Percentiles rank a stretch among this genome's conserved stretches.
phyloP scores from a whole-genome alignment of 2,888 invertebrate genomes.

The Alcis repandata region DNA sequence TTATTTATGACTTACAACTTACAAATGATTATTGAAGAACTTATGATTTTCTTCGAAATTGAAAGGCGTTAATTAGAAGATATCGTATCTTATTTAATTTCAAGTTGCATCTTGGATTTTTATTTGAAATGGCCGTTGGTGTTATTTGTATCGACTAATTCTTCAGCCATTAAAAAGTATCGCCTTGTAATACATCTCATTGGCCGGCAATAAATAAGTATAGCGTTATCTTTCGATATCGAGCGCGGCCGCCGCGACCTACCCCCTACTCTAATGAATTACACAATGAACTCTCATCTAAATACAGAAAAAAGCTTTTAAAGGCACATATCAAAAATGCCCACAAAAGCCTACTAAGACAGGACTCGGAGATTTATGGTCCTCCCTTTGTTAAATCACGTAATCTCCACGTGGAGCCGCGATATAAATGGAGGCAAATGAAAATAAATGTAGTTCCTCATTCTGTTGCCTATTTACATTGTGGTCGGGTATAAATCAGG shows the following conservation, averaged over 20 bases:
- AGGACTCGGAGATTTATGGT: slow-evolving; percentile 83
- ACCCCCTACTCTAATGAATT: slow-evolving; percentile 85
- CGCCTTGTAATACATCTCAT: slow-evolving; percentile 79
- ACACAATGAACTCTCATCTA: slow-evolving; percentile 87
- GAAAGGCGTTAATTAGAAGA: slow-evolving; percentile 6
- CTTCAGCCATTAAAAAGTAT: slow-evolving; percentile 77
- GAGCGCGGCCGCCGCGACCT: slow-evolving; percentile 79
- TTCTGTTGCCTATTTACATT: slow-evolving; percentile 84
- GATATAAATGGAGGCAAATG: slow-evolving; percentile 86
- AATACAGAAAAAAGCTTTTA: slow-evolving; percentile 87
- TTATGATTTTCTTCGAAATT: neutral
- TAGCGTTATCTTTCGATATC: slow-evolving; percentile 83
- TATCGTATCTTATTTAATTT: slow-evolving; percentile 4
- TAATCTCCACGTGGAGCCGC: slow-evolving; percentile 86
- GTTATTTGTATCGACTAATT: slow-evolving; percentile 80
- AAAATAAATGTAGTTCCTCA: slow-evolving; percentile 87
- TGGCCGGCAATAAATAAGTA: slow-evolving; percentile 84
- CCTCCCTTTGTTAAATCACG: slow-evolving; percentile 85
- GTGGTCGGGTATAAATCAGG: slow-evolving; percentile 77
- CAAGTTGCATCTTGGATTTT: slow-evolving; percentile 17
- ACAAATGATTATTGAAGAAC: slow-evolving; percentile 10
- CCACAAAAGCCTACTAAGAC: slow-evolving; percentile 87
- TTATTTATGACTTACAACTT: neutral
- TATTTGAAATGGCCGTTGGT: slow-evolving; percentile 49
- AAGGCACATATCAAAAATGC: slow-evolving; percentile 87